Evolutionary conservation across 1,140 invertebrate genomes (phyloP).

Genomic region (Pseudomyrmex gracilis): DNA sequence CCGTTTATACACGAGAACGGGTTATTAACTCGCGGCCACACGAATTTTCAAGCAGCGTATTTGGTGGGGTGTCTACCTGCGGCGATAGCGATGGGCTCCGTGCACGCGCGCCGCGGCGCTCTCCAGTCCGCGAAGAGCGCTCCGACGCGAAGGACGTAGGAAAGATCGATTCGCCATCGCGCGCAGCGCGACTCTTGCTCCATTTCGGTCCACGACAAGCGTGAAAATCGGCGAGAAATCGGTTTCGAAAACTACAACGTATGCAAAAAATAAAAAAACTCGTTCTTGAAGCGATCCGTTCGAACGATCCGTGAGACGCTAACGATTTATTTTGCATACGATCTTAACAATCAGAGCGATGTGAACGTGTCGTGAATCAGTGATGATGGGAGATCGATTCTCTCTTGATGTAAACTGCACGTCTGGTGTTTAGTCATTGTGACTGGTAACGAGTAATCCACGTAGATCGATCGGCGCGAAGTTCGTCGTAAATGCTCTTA

Average conservation of each 20-base stretch:
- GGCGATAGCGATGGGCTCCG: constrained; percentile 80
- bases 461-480: background rate
- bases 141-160: constrained; percentile 80
- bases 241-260: background rate
- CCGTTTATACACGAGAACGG: constrained; percentile 51
- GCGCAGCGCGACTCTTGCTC: constrained; percentile 52
- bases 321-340: background rate
- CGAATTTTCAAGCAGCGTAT: constrained; percentile 74
- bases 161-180: constrained; percentile 69
- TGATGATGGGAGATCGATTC: background rate
- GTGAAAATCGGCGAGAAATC: constrained; percentile 29
- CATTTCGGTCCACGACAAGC: constrained; percentile 12
- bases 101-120: constrained; percentile 74
- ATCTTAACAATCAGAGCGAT: background rate
- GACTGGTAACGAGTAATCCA: background rate
- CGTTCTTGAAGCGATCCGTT: background rate
- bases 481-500: constrained; percentile 6
- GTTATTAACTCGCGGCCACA: constrained; percentile 71
- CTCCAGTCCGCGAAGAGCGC: constrained; percentile 83
- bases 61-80: constrained; percentile 81
- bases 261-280: background rate
- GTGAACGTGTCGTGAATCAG: constrained; percentile 13
- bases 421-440: background rate
- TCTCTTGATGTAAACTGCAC: background rate
- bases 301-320: background rate